Conservation (phyloP, 2,888 invertebrate genomes). For the Drosophila atroscutellata region DNA sequence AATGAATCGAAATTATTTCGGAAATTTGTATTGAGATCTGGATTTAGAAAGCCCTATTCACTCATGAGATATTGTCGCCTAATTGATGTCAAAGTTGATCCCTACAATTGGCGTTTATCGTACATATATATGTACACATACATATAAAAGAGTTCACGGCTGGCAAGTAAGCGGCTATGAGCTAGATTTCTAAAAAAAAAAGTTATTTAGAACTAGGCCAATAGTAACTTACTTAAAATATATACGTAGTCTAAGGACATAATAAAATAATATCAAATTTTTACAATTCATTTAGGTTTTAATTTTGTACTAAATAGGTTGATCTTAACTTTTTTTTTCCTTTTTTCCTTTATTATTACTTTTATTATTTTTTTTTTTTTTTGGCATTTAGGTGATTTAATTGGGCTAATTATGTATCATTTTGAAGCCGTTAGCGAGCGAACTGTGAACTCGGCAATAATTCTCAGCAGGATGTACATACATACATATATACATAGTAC, state of each 20-base stretch:
- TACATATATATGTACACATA: slow-evolving; percentile 15
- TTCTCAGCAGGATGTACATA: slow-evolving; percentile 19
- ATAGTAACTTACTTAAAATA: slow-evolving; percentile 28
- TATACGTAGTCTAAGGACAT: slow-evolving; percentile 22
- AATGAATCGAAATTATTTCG: slow-evolving; percentile 4
- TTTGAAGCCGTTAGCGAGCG: slow-evolving; percentile 42
- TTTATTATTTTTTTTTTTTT: slow-evolving; percentile 6
- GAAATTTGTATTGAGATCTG: slow-evolving; percentile 12
- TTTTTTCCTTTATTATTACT: neutral
- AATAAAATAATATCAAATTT: slow-evolving; percentile 28
- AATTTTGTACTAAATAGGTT: slow-evolving; percentile 52
- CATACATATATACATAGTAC: slow-evolving; percentile 20
- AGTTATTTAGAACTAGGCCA: slow-evolving; percentile 17
- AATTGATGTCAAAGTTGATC: slow-evolving; percentile 28
- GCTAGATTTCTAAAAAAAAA: slow-evolving; percentile 11
- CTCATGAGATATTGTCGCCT: slow-evolving; percentile 27
- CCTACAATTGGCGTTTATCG: slow-evolving; percentile 28
- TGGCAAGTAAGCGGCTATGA: slow-evolving; percentile 30
- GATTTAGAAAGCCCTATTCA: slow-evolving; percentile 11
- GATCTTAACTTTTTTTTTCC: slow-evolving; percentile 14
- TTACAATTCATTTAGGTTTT: slow-evolving; percentile 32
- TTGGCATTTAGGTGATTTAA: slow-evolving; percentile 32
- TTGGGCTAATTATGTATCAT: slow-evolving; percentile 26
- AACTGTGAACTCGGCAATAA: slow-evolving; percentile 37
- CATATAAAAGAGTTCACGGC: slow-evolving; percentile 31